Evolutionary conservation across 2,797 vertebrate species (phyloP).

Genomic region (Champsocephalus esox): DNA sequence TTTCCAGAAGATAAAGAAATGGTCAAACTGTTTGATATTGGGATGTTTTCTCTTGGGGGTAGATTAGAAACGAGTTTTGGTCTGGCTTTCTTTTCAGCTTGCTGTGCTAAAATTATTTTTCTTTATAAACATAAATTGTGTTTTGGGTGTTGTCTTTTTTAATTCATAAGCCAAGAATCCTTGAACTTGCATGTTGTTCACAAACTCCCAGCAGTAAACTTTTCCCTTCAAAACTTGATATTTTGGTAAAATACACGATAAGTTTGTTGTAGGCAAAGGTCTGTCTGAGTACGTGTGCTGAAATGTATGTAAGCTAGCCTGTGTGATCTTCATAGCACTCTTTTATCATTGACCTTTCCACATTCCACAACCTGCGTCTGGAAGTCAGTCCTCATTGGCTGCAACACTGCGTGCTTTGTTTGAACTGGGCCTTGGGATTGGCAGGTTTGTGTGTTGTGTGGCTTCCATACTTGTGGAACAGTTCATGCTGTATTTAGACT

Average conservation of each 20-base stretch:
- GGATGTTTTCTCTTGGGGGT: background rate
- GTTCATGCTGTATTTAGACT: conserved; percentile 58
- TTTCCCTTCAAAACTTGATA: background rate
- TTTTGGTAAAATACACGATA: background rate
- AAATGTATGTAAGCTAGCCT: conserved; percentile 12
- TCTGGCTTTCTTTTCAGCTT: background rate
- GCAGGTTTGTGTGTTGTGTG: conserved; percentile 53
- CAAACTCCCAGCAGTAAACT: background rate
- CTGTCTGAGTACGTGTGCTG: conserved; percentile 1
- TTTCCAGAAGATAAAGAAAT: no score
- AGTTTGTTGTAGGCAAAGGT: conserved; percentile 3
- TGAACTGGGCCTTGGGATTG: conserved; percentile 70
- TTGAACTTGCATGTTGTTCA: conserved; percentile 12
- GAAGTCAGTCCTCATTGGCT: conserved; percentile 74
- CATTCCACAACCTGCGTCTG: conserved; percentile 77
- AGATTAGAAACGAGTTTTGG: background rate
- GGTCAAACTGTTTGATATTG: background rate
- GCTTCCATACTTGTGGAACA: conserved; percentile 41
- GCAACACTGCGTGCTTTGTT: conserved; percentile 71
- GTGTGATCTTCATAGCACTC: conserved; percentile 14
- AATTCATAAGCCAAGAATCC: background rate
- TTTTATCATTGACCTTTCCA: conserved; percentile 79
- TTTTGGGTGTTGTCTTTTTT: background rate
- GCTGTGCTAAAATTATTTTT: background rate
- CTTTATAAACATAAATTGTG: background rate